Evolutionary conservation across 2,888 invertebrate genomes (phyloP), one percentile per base, ranked within the genome.

Genomic region (Atrina japonica): DNA sequence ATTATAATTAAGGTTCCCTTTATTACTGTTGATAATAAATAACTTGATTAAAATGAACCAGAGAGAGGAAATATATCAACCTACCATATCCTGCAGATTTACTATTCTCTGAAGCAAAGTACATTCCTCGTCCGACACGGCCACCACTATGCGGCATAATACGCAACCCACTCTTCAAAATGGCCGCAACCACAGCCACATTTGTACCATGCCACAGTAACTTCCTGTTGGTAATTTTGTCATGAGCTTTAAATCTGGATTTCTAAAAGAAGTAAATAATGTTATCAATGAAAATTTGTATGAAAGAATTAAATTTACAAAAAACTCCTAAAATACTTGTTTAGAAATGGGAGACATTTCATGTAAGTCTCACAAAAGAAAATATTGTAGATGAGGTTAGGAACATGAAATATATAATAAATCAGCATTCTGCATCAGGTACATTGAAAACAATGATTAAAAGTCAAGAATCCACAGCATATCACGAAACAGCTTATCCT

Each of bases 91-190:
- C 88, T 56, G 89, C 88, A 58, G 91, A 91, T 78, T 92, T 91
- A 50, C 81, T 76, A 73, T 90, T 88, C 76, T 91, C 91, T 3
- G 91, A 91, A 6, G 91, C 91, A 82, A 91, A 91, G 82, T 91
- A 91, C 65, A 92, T 91, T 11, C 91, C 91, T 49, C 82, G 76
- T 9, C 91, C 91, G 0, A 91, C 91, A 21, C 90, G 73, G 0
- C 91, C 91, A 1, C 91, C 91, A 77, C 90, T 90, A 83, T 91
- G 91, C 14, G 91, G 91, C 91, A 91, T 91, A 68, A 91, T 91
- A 14, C 91, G 85, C n/a, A 91, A 83, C 3, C 91, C 91, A 60
- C 87, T 84, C 73, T 91, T 90, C 74, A 91, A 82, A 70, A 91
- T 91, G 76, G 91, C 91, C 2, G 91, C 91, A 66, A 91, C 91